Base-by-base conservation (phyloP, 1,140 invertebrate species). In the Drosophila littoralis region DNA sequence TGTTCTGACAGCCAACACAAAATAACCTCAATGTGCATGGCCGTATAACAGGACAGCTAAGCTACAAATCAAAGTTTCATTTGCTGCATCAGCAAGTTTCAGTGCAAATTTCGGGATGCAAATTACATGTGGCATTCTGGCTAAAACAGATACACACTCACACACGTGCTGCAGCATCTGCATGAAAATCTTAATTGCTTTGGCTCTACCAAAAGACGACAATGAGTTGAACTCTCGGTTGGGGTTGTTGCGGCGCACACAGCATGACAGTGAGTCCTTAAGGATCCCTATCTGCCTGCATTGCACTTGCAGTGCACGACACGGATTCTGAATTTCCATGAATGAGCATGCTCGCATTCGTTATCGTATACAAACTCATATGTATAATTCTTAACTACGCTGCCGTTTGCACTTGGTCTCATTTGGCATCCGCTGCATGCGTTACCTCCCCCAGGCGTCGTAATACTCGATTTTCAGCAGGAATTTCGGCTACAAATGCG, bases 51-150 rank as follows among this genome's bases (percentile, higher is more conserved):
- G 72, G 63, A 68, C n/a, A 50, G 52, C 52, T 59, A 55, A 57
- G 74, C 74, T 54, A 79, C 77, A 79, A 79, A 79, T 79, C 77
- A 79, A 79, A 79, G 74, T 79, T 79, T 79, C 77, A 79, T 79
- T 79, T 77, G 77, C 68, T 77, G 77, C 77, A 67, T 77, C 68
- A 67, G 68, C 75, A 79, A 73, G 61, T 76, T 79, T 72, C 54
- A 33, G 40, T 68, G 61, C 68, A 77, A 76, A 79, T 79, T 79
- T 72, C 45, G 63, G 77, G 52, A 77, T 73, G 74, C 74, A 79
- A 69, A 77, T 77, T 77, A 60, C 70, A 67, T 74, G 71, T 55
- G 71, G 59, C 43, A 60, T 64, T 17, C 43, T 55, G 43, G 5
- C 51, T 45, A 33, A 60, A 36, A 63, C 57, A 69, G 22, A 59